Percentiles rank a stretch among this genome's conserved stretches.
phyloP scores from a whole-genome alignment of 1,140 invertebrate species.

The Neocloeon triangulifer region DNA sequence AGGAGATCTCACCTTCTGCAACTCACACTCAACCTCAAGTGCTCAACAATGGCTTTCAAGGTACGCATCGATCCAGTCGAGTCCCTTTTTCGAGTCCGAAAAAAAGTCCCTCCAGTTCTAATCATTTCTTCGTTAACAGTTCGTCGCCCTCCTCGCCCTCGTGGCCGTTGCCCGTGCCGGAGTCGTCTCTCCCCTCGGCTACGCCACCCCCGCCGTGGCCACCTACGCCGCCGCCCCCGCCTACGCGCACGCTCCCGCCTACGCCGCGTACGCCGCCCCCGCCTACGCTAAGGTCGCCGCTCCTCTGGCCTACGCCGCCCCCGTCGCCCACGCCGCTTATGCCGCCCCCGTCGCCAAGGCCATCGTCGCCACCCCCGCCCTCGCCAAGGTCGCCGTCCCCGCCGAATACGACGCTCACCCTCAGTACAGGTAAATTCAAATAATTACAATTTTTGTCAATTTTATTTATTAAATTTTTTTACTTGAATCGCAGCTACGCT shows the following conservation, averaged over 20 bases:
- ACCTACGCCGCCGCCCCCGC: conserved; percentile 8
- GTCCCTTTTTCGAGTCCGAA: background rate
- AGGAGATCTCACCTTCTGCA: background rate
- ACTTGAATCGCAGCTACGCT: conserved; percentile 28
- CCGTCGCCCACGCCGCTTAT: conserved; percentile 1
- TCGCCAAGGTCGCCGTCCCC: conserved; percentile 9
- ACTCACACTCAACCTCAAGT: background rate
- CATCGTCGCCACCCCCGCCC: conserved; percentile 4
- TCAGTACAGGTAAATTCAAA: too few relatives aligned
- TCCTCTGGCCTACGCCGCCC: conserved; percentile 6
- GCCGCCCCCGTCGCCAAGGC: conserved; percentile 5
- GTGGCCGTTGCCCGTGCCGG: conserved; percentile 6
- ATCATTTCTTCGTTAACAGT: background rate
- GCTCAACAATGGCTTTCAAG: conserved; percentile 1
- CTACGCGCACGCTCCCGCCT: conserved; percentile 10
- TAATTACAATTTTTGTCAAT: too few relatives aligned
- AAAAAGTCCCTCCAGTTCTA: background rate
- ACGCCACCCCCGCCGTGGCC: conserved; percentile 5
- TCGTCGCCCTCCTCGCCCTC: conserved; percentile 6
- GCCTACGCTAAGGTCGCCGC: conserved; percentile 3
- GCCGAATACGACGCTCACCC: conserved; percentile 11
- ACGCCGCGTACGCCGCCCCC: conserved; percentile 9
- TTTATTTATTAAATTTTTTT: conserved; percentile 13
- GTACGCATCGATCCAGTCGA: too few relatives aligned
- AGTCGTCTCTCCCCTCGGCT: conserved; percentile 4